A percentile compares a stretch with the other conserved stretches of the same genome.
Conservation (phyloP, 2,113 vertebrate genomes). For the Electrona antarctica region DNA sequence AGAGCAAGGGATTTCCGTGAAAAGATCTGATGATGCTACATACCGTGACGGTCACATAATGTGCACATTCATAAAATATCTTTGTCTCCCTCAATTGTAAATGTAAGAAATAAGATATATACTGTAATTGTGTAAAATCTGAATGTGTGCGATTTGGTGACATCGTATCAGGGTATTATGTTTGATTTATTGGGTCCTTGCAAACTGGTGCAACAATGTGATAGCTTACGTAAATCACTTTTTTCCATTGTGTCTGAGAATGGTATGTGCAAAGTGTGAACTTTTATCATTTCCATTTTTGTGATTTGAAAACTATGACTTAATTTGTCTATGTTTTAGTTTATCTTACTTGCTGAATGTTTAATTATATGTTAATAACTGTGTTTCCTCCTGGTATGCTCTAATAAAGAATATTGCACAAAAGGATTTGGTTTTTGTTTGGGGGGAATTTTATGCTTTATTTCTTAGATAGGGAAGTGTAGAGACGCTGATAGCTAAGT, state of each 20-base stretch:
- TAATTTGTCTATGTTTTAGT: slow-evolving; percentile 10
- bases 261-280: slow-evolving; percentile 50
- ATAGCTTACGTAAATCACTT: slow-evolving; percentile 24
- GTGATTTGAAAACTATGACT: not conserved
- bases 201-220: not conserved
- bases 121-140: slow-evolving; percentile 27
- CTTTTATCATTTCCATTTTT: slow-evolving; percentile 36
- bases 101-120: not conserved
- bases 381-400: slow-evolving; percentile 47
- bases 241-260: slow-evolving; percentile 45
- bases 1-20: slow-evolving; percentile 28
- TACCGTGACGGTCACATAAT: slow-evolving; percentile 11
- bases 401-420: slow-evolving; percentile 62
- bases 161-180: slow-evolving; percentile 8
- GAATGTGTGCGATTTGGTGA: slow-evolving; percentile 23
- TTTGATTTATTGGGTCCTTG: slow-evolving; percentile 8
- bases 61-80: not conserved
- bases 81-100: not conserved
- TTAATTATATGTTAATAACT: slow-evolving; percentile 20
- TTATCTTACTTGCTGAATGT: slow-evolving; percentile 42
- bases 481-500: no score
- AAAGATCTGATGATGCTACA: slow-evolving; percentile 20
- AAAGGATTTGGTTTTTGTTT: no score
- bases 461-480: no score
- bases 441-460: no score